Evolutionary conservation across 30 jellyfish, hydroid and myxozoan genomes (phyloP).

Genomic region (Aurelia aurita complex sp. Pacific): DNA sequence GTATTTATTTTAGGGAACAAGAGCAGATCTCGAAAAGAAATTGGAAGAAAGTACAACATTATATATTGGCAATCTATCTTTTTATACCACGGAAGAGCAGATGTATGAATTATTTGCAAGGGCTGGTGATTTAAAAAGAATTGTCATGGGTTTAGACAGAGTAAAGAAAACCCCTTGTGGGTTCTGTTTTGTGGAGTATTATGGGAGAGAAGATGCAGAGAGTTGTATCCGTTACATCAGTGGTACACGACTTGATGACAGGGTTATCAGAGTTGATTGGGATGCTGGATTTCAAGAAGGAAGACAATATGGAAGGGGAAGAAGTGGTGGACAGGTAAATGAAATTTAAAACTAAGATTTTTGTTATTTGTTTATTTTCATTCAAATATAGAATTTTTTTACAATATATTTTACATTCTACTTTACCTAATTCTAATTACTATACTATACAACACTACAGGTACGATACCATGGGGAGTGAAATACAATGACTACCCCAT

Average conservation of each 20-base stretch:
- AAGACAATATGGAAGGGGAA: conserved; percentile 97
- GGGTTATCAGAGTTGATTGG: conserved; percentile 93
- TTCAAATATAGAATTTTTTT: too few species aligned
- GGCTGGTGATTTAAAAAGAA: conserved; percentile 87
- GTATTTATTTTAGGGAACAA: conserved; percentile 72
- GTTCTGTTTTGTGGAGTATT: conserved; percentile 96
- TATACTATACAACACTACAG: too few species aligned
- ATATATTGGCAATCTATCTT: conserved; percentile 93
- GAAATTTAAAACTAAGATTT: neutral
- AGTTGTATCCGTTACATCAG: conserved; percentile 82
- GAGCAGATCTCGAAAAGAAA: conserved; percentile 83
- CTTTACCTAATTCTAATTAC: too few species aligned
- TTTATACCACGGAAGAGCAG: conserved; percentile 93
- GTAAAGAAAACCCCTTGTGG: conserved; percentile 98
- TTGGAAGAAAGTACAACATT: conserved; percentile 88
- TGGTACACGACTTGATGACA: conserved; percentile 94
- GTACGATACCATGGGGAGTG: too few species aligned
- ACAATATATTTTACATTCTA: too few species aligned
- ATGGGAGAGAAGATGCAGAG: conserved; percentile 91
- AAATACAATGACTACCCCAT: too few species aligned
- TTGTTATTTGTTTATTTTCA: neutral
- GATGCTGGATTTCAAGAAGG: conserved; percentile 99
- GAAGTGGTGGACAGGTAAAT: conserved; percentile 99
- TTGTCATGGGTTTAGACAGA: conserved; percentile 95
- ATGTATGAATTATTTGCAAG: conserved; percentile 86